These are phyloP conservation scores for Drosophila lowei DNA, from an alignment of 1,140 invertebrate genomes.

Conservation along the genomic window DNA sequence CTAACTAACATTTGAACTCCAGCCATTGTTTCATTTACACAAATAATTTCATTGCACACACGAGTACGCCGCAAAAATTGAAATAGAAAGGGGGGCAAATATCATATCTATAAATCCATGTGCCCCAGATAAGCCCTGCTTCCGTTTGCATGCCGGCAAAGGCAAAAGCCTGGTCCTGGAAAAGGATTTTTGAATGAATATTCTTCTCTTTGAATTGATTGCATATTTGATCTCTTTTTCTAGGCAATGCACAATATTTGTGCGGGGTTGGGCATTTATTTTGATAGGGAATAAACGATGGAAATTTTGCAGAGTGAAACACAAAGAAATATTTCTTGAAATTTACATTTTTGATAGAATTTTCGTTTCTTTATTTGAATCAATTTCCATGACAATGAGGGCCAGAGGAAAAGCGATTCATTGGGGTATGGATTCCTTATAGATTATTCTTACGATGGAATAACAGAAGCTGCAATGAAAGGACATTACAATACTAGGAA, in stretches of 20 bases:
- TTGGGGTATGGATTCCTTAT: too few species aligned
- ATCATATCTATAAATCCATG: conserved; percentile 51
- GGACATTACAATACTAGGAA: too few species aligned
- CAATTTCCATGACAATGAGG: too few species aligned
- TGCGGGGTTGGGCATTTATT: too few species aligned
- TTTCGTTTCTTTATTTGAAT: too few species aligned
- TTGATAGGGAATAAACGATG: too few species aligned
- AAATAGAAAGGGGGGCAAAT: conserved; percentile 16
- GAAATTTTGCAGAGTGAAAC: too few species aligned
- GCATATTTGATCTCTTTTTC: conserved; percentile 32
- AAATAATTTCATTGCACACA: conserved; percentile 55
- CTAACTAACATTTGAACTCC: conserved; percentile 39
- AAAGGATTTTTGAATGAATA: conserved; percentile 36
- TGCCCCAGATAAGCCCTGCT: conserved; percentile 43
- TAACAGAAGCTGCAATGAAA: too few species aligned
- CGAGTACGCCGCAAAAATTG: conserved; percentile 9
- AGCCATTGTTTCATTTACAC: conserved; percentile 35
- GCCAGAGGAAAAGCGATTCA: too few species aligned
- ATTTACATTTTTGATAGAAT: too few species aligned
- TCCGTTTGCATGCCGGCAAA: conserved; percentile 19
- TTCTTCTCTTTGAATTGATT: conserved; percentile 37
- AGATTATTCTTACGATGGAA: too few species aligned
- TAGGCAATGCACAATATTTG: conserved; percentile 8
- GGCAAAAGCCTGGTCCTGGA: background rate
- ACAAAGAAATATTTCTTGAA: too few species aligned